Base-by-base conservation (phyloP, 2,797 vertebrate genomes). In the Setipinna tenuifilis region DNA sequence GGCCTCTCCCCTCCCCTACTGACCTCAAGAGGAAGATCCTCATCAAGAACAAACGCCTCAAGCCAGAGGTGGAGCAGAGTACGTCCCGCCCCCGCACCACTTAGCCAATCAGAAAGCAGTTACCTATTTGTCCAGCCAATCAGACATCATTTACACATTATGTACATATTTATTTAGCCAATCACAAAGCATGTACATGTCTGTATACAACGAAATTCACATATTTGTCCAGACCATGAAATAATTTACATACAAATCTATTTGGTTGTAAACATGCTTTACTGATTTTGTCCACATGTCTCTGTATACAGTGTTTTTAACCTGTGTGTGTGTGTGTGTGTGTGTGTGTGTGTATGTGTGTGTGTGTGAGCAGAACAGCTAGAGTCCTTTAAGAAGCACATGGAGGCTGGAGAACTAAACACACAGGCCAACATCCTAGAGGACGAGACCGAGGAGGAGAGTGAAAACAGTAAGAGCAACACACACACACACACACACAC, bases 21-120 rank as follows among this genome's bases (percentile, higher is more conserved):
- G 98, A 99, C 31, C 97, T 99, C 82, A 99, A 94, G 92, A 96
- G 96, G 87, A 99, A 99, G 95, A 99, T 99, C 90, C 97, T 99
- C 87, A 99, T 99, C 89, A 99, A 99, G 95, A 99, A 99, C 93
- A 99, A 99, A 90, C 96, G 98, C 0, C 95, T 99, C 92, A 99
- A 99, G 95, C 96, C 98, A 21, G 98, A 99, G 93, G 98, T 99
- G 86, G 98, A 99, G 88, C 97, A 98, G 94, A 99, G 98, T 99
- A 96, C 80, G 98, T 96, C 50, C 1, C 50, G 14, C 50, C 50
- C 14, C 50, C 7, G 87, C 17, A 59, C n/a, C 23, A 21, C 11
- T 35, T 6, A 54, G 6, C 2, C 17, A 48, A 62, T 62, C 59
- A 62, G 0, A 23, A 62, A 19, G 17, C 3, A 59, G 2, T 59